Evolutionary conservation across 2,113 vertebrate species (phyloP).

Genomic region (Nibea albiflora): DNA sequence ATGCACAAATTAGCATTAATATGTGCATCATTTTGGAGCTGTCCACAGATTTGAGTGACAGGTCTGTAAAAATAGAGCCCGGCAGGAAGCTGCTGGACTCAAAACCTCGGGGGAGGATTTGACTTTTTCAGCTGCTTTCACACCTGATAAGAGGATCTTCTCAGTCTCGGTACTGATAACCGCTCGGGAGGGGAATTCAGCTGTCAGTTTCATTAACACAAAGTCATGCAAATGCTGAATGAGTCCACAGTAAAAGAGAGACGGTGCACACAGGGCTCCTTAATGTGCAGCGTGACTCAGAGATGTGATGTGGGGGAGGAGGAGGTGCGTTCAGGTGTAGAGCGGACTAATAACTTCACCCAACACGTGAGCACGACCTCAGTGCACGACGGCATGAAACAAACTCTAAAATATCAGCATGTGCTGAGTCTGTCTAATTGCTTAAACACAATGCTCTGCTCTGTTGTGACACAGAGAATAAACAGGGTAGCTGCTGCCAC

Average conservation of each 20-base stretch:
- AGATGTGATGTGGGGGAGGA: constrained; percentile 36
- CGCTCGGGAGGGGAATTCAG: background rate
- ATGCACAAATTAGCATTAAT: background rate
- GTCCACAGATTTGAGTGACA: constrained; percentile 30
- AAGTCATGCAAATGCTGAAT: background rate
- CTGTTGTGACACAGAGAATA: background rate
- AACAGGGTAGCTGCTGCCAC: constrained; percentile 74
- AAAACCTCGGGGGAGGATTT: constrained; percentile 33
- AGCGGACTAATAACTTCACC: constrained; percentile 3
- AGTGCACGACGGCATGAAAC: background rate
- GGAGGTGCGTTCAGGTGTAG: constrained; percentile 40
- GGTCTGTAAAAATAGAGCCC: constrained; percentile 23
- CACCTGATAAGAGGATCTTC: constrained; percentile 19
- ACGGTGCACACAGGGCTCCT: background rate
- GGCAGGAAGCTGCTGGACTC: constrained; percentile 2
- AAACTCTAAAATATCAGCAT: background rate
- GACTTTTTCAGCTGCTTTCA: constrained; percentile 34
- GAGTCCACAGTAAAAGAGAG: constrained; percentile 11
- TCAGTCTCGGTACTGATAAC: background rate
- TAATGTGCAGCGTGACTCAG: constrained; percentile 52
- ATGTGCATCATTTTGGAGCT: constrained; percentile 3
- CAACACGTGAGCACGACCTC: background rate
- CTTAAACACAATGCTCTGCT: background rate
- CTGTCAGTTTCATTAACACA: constrained; percentile 7
- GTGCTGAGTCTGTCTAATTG: background rate